phyloP scores from a whole-genome alignment of 1,140 invertebrate species.

The Carposina sasakii region DNA sequence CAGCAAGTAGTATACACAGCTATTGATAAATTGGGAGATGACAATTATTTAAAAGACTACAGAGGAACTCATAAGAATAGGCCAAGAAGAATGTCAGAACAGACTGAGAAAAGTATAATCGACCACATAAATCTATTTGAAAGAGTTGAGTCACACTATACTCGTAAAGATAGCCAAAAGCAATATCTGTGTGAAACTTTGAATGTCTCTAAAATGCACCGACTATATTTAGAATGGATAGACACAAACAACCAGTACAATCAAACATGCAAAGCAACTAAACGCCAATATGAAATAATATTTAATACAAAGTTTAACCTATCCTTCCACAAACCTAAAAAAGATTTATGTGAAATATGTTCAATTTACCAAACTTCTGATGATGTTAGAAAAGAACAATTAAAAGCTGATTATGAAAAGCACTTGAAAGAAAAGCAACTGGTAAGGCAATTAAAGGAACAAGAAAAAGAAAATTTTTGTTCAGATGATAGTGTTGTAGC shows the following conservation, averaged over 20 bases:
- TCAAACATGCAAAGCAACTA: background rate
- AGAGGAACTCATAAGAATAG: conserved; percentile 24
- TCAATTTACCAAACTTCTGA: conserved; percentile 14
- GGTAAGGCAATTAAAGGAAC: conserved; percentile 17
- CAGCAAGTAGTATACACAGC: conserved; percentile 22
- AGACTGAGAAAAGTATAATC: conserved; percentile 19
- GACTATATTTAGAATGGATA: conserved; percentile 9
- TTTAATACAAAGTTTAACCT: conserved; percentile 11
- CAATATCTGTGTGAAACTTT: conserved; percentile 23
- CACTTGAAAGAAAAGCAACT: conserved; percentile 18
- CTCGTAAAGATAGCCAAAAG: conserved; percentile 12
- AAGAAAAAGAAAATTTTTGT: conserved; percentile 15
- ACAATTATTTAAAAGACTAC: conserved; percentile 17
- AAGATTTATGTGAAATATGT: conserved; percentile 18
- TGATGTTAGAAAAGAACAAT: conserved; percentile 8
- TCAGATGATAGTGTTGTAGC: conserved; percentile 8
- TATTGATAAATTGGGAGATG: conserved; percentile 18
- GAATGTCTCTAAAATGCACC: conserved; percentile 20
- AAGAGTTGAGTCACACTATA: conserved; percentile 21
- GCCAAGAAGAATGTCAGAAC: conserved; percentile 17
- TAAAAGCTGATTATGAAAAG: conserved; percentile 12
- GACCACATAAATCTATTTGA: conserved; percentile 23
- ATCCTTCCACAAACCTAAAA: conserved; percentile 15
- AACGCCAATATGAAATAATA: background rate
- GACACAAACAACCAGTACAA: background rate